phyloP scores from a whole-genome alignment of 1,140 invertebrate species.

The Bombus confusus region DNA sequence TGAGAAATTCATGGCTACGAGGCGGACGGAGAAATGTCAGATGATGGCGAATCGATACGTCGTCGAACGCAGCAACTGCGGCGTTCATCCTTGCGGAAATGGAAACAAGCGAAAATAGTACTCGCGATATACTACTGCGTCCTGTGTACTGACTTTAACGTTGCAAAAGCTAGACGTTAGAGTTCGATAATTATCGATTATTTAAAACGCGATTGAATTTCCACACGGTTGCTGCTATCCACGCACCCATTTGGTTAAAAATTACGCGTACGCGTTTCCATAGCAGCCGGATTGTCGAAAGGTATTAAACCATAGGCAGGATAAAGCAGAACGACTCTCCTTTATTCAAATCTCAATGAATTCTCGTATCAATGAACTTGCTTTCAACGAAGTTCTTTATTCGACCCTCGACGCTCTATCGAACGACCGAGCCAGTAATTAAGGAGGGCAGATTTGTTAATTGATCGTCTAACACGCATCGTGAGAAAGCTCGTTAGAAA shows the following conservation, averaged over 20 bases:
- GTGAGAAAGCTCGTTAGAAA: constrained; percentile 77
- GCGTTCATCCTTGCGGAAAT: constrained; percentile 3
- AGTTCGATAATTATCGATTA: no score
- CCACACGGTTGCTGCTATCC: no score
- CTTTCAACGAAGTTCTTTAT: neutral
- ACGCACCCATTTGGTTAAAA: no score
- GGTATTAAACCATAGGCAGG: no score
- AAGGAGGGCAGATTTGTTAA: constrained; percentile 72
- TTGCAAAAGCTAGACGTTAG: no score
- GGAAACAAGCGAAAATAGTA: constrained; percentile 45
- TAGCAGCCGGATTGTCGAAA: no score
- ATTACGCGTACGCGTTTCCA: no score
- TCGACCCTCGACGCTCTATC: neutral
- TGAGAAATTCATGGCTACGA: constrained; percentile 64
- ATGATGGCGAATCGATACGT: constrained; percentile 60
- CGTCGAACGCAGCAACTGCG: constrained; percentile 41
- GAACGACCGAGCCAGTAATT: constrained; percentile 63
- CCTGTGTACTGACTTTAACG: neutral
- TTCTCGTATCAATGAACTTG: neutral
- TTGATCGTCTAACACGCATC: constrained; percentile 71
- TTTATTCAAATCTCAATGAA: neutral
- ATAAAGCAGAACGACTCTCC: no score
- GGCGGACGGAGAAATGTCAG: constrained; percentile 52
- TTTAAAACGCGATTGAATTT: no score
- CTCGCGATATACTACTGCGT: neutral